These are phyloP conservation scores for Micromussa lordhowensis DNA, from an alignment of 92 coral and sea anemone species.

Conservation along the genomic window DNA sequence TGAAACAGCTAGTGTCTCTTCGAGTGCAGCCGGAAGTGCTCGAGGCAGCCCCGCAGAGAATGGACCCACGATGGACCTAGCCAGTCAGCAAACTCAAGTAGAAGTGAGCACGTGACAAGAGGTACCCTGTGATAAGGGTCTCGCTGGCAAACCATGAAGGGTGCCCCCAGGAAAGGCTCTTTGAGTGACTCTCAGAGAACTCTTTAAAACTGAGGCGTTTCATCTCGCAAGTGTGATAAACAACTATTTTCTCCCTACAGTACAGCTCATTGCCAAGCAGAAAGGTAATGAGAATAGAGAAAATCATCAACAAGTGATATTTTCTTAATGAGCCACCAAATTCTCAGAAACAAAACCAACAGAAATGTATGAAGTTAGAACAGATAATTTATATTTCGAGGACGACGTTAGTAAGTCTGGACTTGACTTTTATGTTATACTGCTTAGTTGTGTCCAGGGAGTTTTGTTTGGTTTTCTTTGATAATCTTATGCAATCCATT, in stretches of 20 bases:
- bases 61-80: constrained; percentile 36
- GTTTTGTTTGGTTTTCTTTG: too few species aligned
- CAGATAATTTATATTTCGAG: background rate
- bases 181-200: background rate
- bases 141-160: background rate
- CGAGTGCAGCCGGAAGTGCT: constrained; percentile 72
- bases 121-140: background rate
- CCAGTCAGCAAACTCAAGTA: constrained; percentile 43
- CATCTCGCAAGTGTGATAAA: background rate
- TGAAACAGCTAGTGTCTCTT: constrained; percentile 72
- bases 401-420: too few species aligned
- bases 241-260: background rate
- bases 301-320: background rate
- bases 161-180: background rate
- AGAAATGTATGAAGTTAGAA: background rate
- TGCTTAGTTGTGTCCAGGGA: too few species aligned
- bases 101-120: constrained; percentile 37
- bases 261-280: background rate
- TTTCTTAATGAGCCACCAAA: background rate
- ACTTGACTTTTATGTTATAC: too few species aligned
- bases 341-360: too few species aligned
- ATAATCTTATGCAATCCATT: background rate
- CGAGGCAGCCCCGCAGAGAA: constrained; percentile 25
- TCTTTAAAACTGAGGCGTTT: background rate
- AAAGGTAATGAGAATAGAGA: background rate